Conservation (phyloP, 2,113 vertebrate genomes). For the Archilochus colubris region DNA sequence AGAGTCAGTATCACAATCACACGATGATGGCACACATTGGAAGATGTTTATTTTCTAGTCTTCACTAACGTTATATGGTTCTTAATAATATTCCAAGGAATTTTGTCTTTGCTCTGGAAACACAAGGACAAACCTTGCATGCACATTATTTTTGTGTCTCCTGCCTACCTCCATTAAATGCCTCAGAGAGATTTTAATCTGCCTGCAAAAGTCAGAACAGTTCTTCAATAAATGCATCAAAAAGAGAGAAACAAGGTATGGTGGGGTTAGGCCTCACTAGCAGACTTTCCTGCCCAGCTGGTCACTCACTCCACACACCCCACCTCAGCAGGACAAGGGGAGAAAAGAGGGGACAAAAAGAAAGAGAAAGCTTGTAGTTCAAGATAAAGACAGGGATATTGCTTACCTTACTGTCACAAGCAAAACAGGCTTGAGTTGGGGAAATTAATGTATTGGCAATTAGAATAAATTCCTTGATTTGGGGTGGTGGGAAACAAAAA, state of each 20-base stretch:
- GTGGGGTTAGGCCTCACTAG: neutral
- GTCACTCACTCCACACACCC: neutral
- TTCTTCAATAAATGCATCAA: neutral
- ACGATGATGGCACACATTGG: neutral
- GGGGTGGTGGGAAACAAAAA: neutral
- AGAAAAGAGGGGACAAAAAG: neutral
- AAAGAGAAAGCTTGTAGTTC: neutral
- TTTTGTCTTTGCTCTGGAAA: neutral
- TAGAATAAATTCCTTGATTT: neutral
- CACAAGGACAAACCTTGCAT: neutral
- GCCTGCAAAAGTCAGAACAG: constrained; percentile 29
- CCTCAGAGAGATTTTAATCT: constrained; percentile 6
- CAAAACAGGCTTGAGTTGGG: neutral
- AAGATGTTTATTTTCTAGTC: constrained; percentile 21
- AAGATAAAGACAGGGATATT: neutral
- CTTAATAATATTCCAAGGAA: neutral
- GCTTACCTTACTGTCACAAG: neutral
- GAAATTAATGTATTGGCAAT: neutral
- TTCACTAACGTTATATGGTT: neutral
- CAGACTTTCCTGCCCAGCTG: neutral
- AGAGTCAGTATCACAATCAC: neutral
- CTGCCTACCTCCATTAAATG: neutral
- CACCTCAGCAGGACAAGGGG: neutral
- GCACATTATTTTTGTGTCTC: neutral
- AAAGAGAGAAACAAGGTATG: neutral